Evolutionary conservation across 1,140 invertebrate species (phyloP).

Genomic region (Danaus melanippus): DNA sequence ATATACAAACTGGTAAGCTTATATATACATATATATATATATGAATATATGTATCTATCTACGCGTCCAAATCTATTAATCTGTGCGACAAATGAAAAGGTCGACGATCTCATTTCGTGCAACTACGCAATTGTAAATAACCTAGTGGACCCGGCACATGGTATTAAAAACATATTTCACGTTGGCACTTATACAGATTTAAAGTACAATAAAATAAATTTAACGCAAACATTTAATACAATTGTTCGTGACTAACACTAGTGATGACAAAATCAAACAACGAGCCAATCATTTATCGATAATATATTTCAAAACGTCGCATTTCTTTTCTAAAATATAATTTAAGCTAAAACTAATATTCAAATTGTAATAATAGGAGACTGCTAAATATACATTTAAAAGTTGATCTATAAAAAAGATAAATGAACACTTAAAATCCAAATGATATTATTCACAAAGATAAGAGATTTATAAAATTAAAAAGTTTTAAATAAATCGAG

Average conservation of each 20-base stretch:
- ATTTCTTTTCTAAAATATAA: too few relatives aligned
- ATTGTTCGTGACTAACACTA: too few relatives aligned
- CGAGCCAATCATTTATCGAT: background rate
- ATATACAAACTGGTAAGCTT: background rate
- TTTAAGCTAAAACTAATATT: too few relatives aligned
- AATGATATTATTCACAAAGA: background rate
- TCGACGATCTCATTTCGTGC: constrained; percentile 30
- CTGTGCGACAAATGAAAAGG: constrained; percentile 34
- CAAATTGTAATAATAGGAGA: background rate
- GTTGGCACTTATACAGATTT: background rate
- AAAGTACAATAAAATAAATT: constrained; percentile 6
- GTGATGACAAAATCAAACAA: too few relatives aligned
- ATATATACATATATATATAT: too few relatives aligned
- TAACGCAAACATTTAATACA: background rate
- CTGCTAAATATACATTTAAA: constrained; percentile 6
- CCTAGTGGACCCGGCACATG: constrained; percentile 11
- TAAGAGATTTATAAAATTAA: constrained; percentile 1
- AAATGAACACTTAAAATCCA: constrained; percentile 10
- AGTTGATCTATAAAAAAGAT: constrained; percentile 5
- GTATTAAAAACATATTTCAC: constrained; percentile 16
- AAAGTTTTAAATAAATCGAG: background rate
- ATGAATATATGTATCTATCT: constrained; percentile 1
- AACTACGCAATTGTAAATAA: constrained; percentile 32
- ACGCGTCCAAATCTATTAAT: constrained; percentile 18
- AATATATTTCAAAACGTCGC: too few relatives aligned